phyloP scores from a whole-genome alignment of 2,888 invertebrate genomes.

The Chelonus formosanus region DNA sequence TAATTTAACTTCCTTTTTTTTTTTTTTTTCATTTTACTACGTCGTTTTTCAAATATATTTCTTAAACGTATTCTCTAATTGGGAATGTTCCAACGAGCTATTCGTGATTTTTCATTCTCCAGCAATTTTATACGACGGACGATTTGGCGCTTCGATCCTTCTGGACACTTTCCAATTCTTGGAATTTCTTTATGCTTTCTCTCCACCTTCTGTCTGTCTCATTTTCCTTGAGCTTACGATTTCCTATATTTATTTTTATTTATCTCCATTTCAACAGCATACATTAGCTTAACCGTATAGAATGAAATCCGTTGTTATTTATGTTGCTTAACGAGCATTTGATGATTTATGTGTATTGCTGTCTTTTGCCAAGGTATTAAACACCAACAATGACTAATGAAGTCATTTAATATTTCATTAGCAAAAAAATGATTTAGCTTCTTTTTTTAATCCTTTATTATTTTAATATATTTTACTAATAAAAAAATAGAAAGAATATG shows the following conservation, averaged over 20 bases:
- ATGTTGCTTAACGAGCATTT: conserved; percentile 37
- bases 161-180: conserved; percentile 42
- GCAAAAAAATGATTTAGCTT: too few species aligned
- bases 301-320: conserved; percentile 33
- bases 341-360: conserved; percentile 38
- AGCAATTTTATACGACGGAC: conserved; percentile 27
- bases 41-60: conserved; percentile 24
- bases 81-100: conserved; percentile 39
- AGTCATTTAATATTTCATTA: conserved; percentile 6
- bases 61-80: conserved; percentile 40
- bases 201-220: conserved; percentile 7
- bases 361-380: conserved; percentile 32
- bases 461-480: too few species aligned
- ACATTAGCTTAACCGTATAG: conserved; percentile 14
- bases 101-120: conserved; percentile 38
- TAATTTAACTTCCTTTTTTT: neutral
- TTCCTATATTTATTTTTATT: conserved; percentile 38
- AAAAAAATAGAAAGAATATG: too few species aligned
- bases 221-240: conserved; percentile 14
- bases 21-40: neutral
- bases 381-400: conserved; percentile 32
- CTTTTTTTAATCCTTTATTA: too few species aligned
- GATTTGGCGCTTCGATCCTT: conserved; percentile 37
- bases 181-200: conserved; percentile 31
- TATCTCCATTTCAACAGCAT: conserved; percentile 19